Evolutionary conservation across 2,113 vertebrate species (phyloP), one percentile per base, ranked within the genome.

Genomic region (Neomonachus schauinslandi): DNA sequence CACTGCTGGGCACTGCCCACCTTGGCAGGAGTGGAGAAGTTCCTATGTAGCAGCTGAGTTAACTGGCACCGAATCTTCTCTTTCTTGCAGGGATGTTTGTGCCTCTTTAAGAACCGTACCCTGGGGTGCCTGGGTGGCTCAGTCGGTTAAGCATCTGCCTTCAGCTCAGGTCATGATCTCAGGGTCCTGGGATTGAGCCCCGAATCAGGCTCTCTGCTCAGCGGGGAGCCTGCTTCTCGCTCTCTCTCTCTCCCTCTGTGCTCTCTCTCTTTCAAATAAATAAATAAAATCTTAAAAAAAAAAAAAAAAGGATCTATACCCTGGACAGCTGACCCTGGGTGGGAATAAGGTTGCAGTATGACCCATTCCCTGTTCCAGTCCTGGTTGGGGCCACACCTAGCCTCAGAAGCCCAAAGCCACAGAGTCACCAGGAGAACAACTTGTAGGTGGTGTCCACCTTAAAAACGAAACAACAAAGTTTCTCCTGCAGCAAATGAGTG

Each of bases 31-130:
- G 15, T 19, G 12, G 74, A 46, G 39, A 55, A 0, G 69, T 31
- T 39, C 7, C 36, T 79, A 1, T 4, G 18, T 1, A 18, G 83
- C 16, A 0, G 2, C 18, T 7, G 31, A 12, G 8, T 72, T 11
- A 42, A 39, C 6, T 42, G 53, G n/a, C 31, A 36, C n/a, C 0
- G 10, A 12, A 33, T 36, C 63, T 24, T n/a, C 42, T 55, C 15
- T 51, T 33, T 24, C n/a, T 61, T 42, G 19, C 21, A 15, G 51
- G 33, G 31, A 36, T 14, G 18, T 24, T 22, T 31, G 42, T 33
- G 24, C 16, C 76, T 55, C 36, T 51, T 55, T 83, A 28, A 57
- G 94, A 65, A 65, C 13, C 4, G 14, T 33, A 33, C 14, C 63
- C 63, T 16, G 31, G 63, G 63, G 31, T 1, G 14, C 31, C 31